Evolutionary conservation across 1,140 invertebrate species (phyloP).

Genomic region (Meteorus sp.): DNA sequence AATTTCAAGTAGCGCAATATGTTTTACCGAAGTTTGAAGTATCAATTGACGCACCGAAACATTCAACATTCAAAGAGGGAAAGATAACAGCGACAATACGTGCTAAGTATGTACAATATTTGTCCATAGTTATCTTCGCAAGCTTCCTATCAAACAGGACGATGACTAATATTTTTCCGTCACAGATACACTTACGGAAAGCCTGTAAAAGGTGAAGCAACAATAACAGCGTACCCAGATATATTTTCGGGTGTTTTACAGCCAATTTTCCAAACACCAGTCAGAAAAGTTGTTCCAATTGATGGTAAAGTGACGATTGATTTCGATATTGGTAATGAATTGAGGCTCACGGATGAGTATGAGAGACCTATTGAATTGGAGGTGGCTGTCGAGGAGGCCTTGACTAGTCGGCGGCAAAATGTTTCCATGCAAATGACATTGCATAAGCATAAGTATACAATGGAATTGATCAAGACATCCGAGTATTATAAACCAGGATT

Average conservation of each 20-base stretch:
- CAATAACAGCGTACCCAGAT: conserved; percentile 74
- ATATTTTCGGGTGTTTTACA: conserved; percentile 78
- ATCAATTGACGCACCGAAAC: conserved; percentile 75
- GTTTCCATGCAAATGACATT: conserved; percentile 71
- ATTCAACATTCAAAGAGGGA: conserved; percentile 78
- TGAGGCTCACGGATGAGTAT: conserved; percentile 73
- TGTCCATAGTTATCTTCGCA: not conserved
- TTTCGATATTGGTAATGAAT: conserved; percentile 74
- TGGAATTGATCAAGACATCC: conserved; percentile 81
- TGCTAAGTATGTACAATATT: conserved; percentile 71
- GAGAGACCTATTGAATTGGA: conserved; percentile 76
- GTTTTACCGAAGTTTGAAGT: conserved; percentile 93
- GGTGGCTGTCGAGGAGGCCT: conserved; percentile 77
- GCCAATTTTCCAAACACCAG: conserved; percentile 73
- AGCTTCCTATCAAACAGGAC: not conserved
- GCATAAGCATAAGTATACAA: conserved; percentile 79
- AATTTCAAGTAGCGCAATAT: conserved; percentile 86
- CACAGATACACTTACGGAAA: conserved; percentile 80
- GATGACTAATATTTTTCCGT: conserved; percentile 28
- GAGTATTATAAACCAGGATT: conserved; percentile 87
- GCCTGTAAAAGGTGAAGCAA: conserved; percentile 78
- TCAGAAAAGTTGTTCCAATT: conserved; percentile 79
- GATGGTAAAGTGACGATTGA: conserved; percentile 76
- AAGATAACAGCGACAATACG: conserved; percentile 76
- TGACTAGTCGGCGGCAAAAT: conserved; percentile 82